Conservation (phyloP, 2,888 invertebrate species). For the Tachina lurida region DNA sequence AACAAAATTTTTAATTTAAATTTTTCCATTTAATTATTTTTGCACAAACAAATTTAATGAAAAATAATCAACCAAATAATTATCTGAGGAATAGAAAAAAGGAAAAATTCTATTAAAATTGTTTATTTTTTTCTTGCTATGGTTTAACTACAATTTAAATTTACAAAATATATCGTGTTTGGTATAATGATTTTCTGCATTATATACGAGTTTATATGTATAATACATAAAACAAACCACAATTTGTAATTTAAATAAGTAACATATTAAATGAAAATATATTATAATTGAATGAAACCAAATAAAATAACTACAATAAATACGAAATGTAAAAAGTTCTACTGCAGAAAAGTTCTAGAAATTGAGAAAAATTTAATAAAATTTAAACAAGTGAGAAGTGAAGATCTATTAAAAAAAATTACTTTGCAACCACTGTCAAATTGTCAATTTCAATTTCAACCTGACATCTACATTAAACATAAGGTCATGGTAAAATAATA, state of each 20-base stretch:
- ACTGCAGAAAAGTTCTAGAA: no score
- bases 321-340: not conserved
- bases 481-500: no score
- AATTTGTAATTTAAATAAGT: constrained; percentile 44
- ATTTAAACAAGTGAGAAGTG: no score
- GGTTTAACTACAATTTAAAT: constrained; percentile 21
- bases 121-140: constrained; percentile 5
- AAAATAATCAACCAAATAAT: constrained; percentile 13
- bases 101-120: constrained; percentile 11
- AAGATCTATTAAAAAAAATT: no score
- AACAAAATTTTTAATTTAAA: not conserved
- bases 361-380: no score
- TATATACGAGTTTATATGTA: no score
- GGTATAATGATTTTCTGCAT: not conserved
- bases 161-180: not conserved
- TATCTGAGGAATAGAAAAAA: not conserved
- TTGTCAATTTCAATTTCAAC: no score
- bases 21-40: not conserved
- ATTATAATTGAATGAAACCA: not conserved
- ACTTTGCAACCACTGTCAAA: no score
- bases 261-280: not conserved
- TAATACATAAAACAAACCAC: constrained; percentile 28
- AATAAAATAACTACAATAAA: not conserved
- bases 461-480: no score
- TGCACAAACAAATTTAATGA: not conserved